Percentiles rank a stretch among this genome's conserved stretches.
phyloP scores from a whole-genome alignment of 2,888 invertebrate genomes.

The Mythimna impura region DNA sequence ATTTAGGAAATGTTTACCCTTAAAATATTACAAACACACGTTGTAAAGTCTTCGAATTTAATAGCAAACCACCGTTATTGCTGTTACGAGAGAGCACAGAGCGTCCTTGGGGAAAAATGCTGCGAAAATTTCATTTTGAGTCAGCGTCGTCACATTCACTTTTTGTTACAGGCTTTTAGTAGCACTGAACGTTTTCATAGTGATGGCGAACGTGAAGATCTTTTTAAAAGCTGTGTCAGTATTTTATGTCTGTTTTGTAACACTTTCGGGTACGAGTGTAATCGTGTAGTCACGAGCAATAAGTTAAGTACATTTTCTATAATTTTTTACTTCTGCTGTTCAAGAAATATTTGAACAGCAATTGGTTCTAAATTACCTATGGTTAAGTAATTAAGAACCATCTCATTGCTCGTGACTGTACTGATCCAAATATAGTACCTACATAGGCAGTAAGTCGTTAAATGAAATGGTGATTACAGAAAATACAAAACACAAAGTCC shows the following conservation, averaged over 20 bases:
- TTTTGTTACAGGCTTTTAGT: constrained; percentile 34
- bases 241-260: background rate
- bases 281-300: too few relatives aligned
- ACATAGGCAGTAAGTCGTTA: too few relatives aligned
- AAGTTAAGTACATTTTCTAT: too few relatives aligned
- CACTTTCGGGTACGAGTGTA: background rate
- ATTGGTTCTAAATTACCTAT: too few relatives aligned
- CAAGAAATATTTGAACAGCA: too few relatives aligned
- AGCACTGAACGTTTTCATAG: constrained; percentile 23
- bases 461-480: too few relatives aligned
- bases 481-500: too few relatives aligned
- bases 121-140: constrained; percentile 18
- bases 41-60: background rate
- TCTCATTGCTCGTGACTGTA: too few relatives aligned
- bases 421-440: too few relatives aligned
- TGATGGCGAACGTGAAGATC: constrained; percentile 13
- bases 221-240: constrained; percentile 10
- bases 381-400: too few relatives aligned
- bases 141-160: constrained; percentile 18
- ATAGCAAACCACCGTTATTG: background rate
- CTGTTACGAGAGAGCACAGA: background rate
- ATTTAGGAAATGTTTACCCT: background rate
- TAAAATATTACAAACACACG: background rate
- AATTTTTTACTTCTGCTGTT: too few relatives aligned
- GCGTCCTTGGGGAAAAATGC: background rate